Conservation (phyloP, 2,888 invertebrate species). For the Entomobrya proxima region DNA sequence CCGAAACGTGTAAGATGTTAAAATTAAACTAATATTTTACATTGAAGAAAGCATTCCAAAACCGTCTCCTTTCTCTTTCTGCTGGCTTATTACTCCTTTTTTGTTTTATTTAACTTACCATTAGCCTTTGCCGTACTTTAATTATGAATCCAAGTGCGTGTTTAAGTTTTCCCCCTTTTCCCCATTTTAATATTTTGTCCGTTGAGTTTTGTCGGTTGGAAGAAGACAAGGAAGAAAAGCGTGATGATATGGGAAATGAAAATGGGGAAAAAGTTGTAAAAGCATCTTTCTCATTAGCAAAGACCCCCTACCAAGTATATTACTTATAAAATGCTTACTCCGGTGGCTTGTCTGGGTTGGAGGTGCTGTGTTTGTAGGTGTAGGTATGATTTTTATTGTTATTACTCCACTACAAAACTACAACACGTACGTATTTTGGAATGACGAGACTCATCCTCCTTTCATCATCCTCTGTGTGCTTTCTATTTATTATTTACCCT, state of each 20-base stretch:
- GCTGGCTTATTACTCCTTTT: no score
- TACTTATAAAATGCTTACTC: no score
- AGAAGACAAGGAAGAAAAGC: background rate
- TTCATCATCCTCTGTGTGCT: background rate
- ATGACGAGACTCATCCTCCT: background rate
- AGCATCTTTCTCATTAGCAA: conserved; percentile 11
- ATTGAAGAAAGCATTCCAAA: no score
- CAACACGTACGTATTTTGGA: background rate
- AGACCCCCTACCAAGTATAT: conserved; percentile 9
- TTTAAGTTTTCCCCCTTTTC: no score
- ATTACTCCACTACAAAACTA: conserved; percentile 4
- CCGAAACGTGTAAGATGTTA: no score
- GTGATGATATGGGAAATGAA: background rate
- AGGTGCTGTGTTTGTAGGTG: background rate
- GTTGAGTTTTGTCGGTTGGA: background rate
- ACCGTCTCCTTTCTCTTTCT: no score
- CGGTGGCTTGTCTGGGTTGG: background rate
- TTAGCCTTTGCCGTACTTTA: background rate
- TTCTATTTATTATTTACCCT: background rate
- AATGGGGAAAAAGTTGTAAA: conserved; percentile 14
- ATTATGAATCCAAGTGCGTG: background rate
- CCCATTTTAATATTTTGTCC: background rate
- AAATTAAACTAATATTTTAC: no score
- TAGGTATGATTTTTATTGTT: conserved; percentile 37
- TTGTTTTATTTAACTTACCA: no score